Evolutionary conservation across 2,797 vertebrate species (phyloP), one percentile per base, ranked within the genome.

Genomic region (Rhinogobio ventralis): DNA sequence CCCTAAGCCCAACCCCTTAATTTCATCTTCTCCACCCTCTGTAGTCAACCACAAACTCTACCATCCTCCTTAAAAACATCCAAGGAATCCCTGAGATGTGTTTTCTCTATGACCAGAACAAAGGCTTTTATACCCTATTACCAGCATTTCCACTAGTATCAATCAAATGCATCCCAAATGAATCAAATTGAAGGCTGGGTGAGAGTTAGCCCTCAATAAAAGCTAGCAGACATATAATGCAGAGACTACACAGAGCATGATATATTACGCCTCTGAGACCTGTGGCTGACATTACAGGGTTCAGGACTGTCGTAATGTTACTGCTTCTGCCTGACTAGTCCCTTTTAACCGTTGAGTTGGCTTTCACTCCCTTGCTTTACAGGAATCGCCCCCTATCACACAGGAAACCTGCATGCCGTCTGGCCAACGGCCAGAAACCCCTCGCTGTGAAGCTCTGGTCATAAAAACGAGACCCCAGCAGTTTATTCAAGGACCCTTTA

Each of bases 361-460:
- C 80, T 69, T 78, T 89, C 67, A 57, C 73, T 53, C 39, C 30
- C 49, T 45, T 60, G 77, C 60, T 55, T 82, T 79, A 67, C 73
- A 93, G 92, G 92, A 95, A 92, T 89, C 86, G 81, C 17, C 42
- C 81, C 81, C 77, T 75, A 73, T 90, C 90, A 87, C 85, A 89
- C 88, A 92, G 89, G 90, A 94, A 92, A 92, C 68, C 79, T 74
- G 86, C 6, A 85, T 90, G 73, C 66, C 66, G 55, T 57, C 79
- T 91, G 90, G 86, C 88, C 6, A 39, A 69, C 20, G 30, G 72
- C 86, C 83, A 86, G 14, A 76, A 20, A 13, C 57, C 60, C 51
- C 73, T 82, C 2, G 25, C 57, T 20, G 23, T 7, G 11, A 79
- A 33, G 25, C 25, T 25, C 42, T 42, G 75, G 15, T 45, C 3